Evolutionary conservation across 2,113 vertebrate species (phyloP).

Genomic region (Cyanistes caeruleus): DNA sequence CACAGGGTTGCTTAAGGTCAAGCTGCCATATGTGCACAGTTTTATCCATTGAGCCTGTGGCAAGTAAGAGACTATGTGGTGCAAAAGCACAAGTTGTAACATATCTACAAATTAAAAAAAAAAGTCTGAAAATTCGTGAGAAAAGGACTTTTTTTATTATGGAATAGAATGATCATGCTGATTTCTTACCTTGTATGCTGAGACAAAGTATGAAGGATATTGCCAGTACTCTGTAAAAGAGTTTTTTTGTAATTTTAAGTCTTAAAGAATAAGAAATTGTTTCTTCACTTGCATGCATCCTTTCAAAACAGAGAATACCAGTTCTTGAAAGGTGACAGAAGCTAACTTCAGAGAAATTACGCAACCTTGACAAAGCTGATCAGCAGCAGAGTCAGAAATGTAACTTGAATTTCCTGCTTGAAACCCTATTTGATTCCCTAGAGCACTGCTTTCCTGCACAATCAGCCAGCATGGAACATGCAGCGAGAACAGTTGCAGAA

Average conservation of each 20-base stretch:
- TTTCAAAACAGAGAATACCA: not conserved
- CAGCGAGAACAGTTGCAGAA: not conserved
- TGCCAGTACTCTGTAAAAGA: constrained; percentile 78
- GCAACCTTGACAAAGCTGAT: not conserved
- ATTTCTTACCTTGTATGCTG: constrained; percentile 83
- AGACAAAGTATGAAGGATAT: constrained; percentile 80
- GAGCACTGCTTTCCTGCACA: not conserved
- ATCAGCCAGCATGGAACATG: not conserved
- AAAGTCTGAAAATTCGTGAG: not conserved
- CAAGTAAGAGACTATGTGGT: constrained; percentile 80
- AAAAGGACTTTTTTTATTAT: not conserved
- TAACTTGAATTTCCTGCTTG: not conserved
- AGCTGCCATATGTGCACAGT: constrained; percentile 87
- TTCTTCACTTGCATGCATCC: not conserved
- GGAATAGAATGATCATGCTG: not conserved
- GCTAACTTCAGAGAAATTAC: not conserved
- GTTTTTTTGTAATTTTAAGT: not conserved
- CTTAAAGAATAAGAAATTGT: not conserved
- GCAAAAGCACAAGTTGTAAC: constrained; percentile 90
- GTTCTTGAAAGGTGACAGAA: not conserved
- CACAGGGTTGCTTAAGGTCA: constrained; percentile 61
- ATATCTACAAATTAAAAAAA: constrained; percentile 76
- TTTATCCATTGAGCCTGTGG: constrained; percentile 93
- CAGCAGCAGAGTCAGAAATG: not conserved
- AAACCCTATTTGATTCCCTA: fast-evolving